phyloP scores from a whole-genome alignment of 2,113 vertebrate species.

The Oenanthe melanoleuca region DNA sequence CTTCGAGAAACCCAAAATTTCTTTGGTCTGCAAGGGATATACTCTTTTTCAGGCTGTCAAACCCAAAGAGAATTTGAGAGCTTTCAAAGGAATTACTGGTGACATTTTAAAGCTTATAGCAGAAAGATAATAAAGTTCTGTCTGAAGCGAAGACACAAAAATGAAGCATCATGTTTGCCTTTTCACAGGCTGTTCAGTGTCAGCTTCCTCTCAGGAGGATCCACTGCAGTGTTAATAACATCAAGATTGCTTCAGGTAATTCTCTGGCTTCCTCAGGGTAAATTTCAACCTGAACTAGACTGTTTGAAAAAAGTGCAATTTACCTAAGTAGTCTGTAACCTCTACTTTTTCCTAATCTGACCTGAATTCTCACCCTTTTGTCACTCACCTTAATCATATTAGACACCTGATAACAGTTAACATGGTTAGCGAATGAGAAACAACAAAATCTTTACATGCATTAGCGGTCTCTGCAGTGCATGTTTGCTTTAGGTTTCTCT shows the following conservation, averaged over 20 bases:
- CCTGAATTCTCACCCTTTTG: constrained; percentile 37
- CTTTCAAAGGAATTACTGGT: not conserved
- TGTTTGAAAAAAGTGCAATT: not conserved
- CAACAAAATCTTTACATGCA: not conserved
- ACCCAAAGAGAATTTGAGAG: not conserved
- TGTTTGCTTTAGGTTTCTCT: constrained; percentile 17
- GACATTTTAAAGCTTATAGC: not conserved
- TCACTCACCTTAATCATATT: not conserved
- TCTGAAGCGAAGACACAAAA: not conserved
- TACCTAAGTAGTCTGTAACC: not conserved
- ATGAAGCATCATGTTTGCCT: not conserved
- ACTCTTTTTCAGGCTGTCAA: not conserved
- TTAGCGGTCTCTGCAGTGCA: not conserved
- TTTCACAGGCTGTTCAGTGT: not conserved
- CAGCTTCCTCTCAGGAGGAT: not conserved
- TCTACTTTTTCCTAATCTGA: constrained; percentile 24
- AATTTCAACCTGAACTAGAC: constrained; percentile 28
- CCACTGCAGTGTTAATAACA: not conserved
- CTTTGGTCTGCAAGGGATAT: not conserved
- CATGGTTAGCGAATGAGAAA: not conserved
- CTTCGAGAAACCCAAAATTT: not conserved
- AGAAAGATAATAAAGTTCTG: not conserved
- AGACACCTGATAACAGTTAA: constrained; percentile 56
- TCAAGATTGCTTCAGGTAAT: not conserved
- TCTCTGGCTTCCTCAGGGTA: not conserved